phyloP scores from a whole-genome alignment of 2,888 invertebrate species.

The Galerucella calmariensis region DNA sequence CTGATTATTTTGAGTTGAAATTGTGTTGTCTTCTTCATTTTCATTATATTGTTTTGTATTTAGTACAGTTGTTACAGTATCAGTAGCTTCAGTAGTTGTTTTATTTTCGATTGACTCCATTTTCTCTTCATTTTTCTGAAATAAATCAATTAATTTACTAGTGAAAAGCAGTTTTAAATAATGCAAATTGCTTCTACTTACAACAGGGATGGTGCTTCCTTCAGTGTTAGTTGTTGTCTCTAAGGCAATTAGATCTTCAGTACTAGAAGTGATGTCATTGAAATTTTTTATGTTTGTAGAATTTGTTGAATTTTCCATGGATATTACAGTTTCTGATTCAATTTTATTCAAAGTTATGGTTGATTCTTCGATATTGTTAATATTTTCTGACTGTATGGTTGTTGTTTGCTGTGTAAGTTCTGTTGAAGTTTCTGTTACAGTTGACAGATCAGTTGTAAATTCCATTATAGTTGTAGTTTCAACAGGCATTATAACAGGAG shows the following conservation, averaged over 20 bases:
- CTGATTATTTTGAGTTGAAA: conserved; percentile 14
- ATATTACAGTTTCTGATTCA: conserved; percentile 15
- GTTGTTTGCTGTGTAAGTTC: background rate
- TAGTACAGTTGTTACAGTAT: conserved; percentile 25
- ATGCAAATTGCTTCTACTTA: background rate
- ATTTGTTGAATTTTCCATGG: conserved; percentile 12
- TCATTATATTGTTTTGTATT: conserved; percentile 27
- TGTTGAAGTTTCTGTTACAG: background rate
- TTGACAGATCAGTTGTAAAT: background rate
- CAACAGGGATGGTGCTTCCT: conserved; percentile 1
- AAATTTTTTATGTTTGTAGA: conserved; percentile 37
- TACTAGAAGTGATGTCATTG: conserved; percentile 54
- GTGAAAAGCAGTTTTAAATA: background rate
- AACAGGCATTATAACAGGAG: background rate
- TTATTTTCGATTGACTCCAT: background rate
- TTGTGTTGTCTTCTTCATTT: conserved; percentile 36
- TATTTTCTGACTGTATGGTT: background rate
- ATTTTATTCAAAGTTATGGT: background rate
- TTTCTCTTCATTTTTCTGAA: conserved; percentile 6
- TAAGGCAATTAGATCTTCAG: conserved; percentile 62
- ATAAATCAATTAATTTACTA: background rate
- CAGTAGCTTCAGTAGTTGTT: conserved; percentile 21
- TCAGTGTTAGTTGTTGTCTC: conserved; percentile 59
- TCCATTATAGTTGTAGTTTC: background rate
- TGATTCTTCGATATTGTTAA: background rate